These are phyloP conservation scores for Xanthorhoe spadicearia DNA, from an alignment of 2,888 invertebrate species.

Conservation along the genomic window DNA sequence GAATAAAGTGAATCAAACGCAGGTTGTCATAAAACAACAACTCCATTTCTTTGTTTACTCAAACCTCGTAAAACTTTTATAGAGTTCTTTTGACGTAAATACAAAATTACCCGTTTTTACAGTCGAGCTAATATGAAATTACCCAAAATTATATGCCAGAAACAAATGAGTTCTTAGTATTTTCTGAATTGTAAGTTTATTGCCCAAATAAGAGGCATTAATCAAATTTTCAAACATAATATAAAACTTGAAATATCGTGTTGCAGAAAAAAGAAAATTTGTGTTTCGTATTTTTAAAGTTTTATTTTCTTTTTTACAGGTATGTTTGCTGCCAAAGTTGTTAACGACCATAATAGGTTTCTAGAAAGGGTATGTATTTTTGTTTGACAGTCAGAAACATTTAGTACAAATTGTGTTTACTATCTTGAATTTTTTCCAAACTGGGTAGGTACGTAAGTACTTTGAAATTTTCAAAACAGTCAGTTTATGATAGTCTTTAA, in stretches of 20 bases:
- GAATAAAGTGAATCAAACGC: conserved; percentile 35
- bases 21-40: conserved; percentile 34
- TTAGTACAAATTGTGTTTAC: not conserved
- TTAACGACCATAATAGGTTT: not conserved
- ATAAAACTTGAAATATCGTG: not conserved
- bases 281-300: conserved; percentile 1
- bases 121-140: conserved; percentile 32
- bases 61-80: conserved; percentile 50
- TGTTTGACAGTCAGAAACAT: not conserved
- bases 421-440: no score
- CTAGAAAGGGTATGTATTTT: not conserved
- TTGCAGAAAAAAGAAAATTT: not conserved
- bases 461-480: no score
- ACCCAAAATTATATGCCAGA: conserved; percentile 21
- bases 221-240: not conserved
- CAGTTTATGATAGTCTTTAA: no score
- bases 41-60: conserved; percentile 41
- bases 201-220: conserved; percentile 16
- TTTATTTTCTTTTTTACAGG: conserved; percentile 23
- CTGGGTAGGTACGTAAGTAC: no score
- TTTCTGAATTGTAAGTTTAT: conserved; percentile 1
- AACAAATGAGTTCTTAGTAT: conserved; percentile 30
- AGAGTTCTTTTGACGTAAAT: conserved; percentile 48
- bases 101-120: conserved; percentile 44
- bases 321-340: conserved; percentile 12